Evolutionary conservation across 2,113 vertebrate species (phyloP).

Genomic region (Vulpes lagopus): DNA sequence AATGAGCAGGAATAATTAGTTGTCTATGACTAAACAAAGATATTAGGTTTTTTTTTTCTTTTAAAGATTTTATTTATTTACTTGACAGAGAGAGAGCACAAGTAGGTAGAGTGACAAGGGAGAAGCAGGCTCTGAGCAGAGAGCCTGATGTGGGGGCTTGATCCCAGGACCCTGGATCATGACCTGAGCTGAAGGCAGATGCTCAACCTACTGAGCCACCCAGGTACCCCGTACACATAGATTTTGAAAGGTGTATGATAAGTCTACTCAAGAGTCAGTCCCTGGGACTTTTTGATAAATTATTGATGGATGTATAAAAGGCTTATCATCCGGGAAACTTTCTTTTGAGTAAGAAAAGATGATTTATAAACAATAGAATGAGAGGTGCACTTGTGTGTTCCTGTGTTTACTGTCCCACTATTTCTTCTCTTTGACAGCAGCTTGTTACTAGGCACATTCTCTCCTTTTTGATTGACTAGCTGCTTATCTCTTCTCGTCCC

Average conservation of each 20-base stretch:
- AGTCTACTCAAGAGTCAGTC: not conserved
- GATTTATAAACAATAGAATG: not conserved
- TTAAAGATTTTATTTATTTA: too few relatives aligned
- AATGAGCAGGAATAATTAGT: not conserved
- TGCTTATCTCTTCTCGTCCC: not conserved
- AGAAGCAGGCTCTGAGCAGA: too few relatives aligned
- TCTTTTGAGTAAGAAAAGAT: not conserved
- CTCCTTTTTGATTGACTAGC: not conserved
- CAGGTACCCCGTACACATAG: not conserved
- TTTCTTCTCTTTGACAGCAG: not conserved
- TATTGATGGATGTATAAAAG: not conserved
- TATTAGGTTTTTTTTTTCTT: too few relatives aligned
- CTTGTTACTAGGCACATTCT: not conserved
- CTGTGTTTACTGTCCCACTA: not conserved
- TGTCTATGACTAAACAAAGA: not conserved
- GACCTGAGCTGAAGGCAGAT: too few relatives aligned
- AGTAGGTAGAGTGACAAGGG: too few relatives aligned
- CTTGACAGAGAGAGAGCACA: too few relatives aligned
- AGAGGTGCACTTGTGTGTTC: not conserved
- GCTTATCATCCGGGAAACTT: not conserved
- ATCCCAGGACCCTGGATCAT: too few relatives aligned
- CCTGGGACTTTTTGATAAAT: not conserved
- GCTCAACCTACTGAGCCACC: too few relatives aligned
- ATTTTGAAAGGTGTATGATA: not conserved
- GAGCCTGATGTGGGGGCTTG: too few relatives aligned